phyloP scores from a whole-genome alignment of 2,888 invertebrate genomes.

The Busseola fusca region DNA sequence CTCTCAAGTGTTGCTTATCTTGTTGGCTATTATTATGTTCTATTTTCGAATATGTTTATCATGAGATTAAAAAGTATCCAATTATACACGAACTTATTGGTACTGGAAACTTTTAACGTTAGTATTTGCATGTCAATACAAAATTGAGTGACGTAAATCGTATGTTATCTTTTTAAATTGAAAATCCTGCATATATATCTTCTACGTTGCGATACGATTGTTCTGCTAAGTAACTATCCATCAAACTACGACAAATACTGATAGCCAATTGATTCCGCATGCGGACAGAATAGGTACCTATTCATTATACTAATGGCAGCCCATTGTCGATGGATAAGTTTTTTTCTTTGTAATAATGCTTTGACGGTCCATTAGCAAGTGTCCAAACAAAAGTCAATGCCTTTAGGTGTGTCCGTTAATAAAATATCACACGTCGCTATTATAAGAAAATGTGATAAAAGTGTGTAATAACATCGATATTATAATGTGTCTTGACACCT shows the following conservation, averaged over 20 bases:
- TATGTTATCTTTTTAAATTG: conserved; percentile 43
- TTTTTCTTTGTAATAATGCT: conserved; percentile 62
- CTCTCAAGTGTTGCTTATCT: conserved; percentile 41
- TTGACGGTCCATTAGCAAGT: conserved; percentile 72
- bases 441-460: conserved; percentile 47
- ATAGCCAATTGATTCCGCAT: conserved; percentile 72
- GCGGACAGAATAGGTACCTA: conserved; percentile 68
- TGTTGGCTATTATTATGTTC: conserved; percentile 53
- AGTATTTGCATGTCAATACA: conserved; percentile 11
- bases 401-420: conserved; percentile 68
- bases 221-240: conserved; percentile 62
- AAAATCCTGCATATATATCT: conserved; percentile 42
- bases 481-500: conserved; percentile 50
- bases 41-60: conserved; percentile 40
- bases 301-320: conserved; percentile 78
- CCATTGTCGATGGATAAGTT: conserved; percentile 70
- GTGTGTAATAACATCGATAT: conserved; percentile 39
- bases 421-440: conserved; percentile 61
- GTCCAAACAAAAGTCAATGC: conserved; percentile 74
- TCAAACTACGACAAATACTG: conserved; percentile 70
- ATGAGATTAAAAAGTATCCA: conserved; percentile 14
- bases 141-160: conserved; percentile 2
- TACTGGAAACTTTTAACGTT: conserved; percentile 4
- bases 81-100: conserved; percentile 25
- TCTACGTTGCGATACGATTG: conserved; percentile 45